phyloP scores from a whole-genome alignment of 2,888 invertebrate species.

The Dichetophora obliterata region DNA sequence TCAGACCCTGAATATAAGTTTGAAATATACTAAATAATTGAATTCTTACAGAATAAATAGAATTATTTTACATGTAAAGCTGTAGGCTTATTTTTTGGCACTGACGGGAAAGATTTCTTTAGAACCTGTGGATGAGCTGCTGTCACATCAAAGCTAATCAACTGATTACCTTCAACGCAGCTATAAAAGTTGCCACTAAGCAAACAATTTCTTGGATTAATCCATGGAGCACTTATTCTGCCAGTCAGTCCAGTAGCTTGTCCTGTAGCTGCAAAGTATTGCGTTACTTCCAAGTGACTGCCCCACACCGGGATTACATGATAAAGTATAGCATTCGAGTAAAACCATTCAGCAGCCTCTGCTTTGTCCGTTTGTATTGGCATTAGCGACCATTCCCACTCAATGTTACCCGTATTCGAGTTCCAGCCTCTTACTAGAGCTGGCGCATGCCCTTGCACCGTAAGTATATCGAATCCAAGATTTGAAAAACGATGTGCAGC shows the following conservation, averaged over 20 bases:
- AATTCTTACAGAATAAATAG: neutral
- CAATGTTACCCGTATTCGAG: conserved; percentile 76
- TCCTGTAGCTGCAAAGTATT: conserved; percentile 75
- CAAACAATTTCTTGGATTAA: conserved; percentile 72
- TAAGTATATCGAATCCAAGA: conserved; percentile 76
- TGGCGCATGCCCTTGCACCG: conserved; percentile 81
- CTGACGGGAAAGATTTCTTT: conserved; percentile 69
- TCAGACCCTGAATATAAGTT: conserved; percentile 58
- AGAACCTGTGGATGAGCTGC: conserved; percentile 71
- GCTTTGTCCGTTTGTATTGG: conserved; percentile 65
- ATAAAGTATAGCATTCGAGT: conserved; percentile 73
- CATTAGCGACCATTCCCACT: conserved; percentile 83
- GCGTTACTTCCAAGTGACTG: conserved; percentile 77
- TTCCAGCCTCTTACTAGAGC: conserved; percentile 86
- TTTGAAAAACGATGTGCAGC: conserved; percentile 61
- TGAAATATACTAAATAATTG: neutral
- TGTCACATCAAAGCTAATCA: conserved; percentile 76
- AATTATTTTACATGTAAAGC: conserved; percentile 55
- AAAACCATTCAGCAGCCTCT: conserved; percentile 74
- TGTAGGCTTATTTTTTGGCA: conserved; percentile 61
- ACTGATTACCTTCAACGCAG: conserved; percentile 74
- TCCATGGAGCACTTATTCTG: conserved; percentile 77
- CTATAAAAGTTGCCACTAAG: conserved; percentile 76
- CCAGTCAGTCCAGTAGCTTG: conserved; percentile 72
- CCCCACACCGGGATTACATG: conserved; percentile 75